Evolutionary conservation across 2,888 invertebrate genomes (phyloP).

Genomic region (Synergus japonicus): DNA sequence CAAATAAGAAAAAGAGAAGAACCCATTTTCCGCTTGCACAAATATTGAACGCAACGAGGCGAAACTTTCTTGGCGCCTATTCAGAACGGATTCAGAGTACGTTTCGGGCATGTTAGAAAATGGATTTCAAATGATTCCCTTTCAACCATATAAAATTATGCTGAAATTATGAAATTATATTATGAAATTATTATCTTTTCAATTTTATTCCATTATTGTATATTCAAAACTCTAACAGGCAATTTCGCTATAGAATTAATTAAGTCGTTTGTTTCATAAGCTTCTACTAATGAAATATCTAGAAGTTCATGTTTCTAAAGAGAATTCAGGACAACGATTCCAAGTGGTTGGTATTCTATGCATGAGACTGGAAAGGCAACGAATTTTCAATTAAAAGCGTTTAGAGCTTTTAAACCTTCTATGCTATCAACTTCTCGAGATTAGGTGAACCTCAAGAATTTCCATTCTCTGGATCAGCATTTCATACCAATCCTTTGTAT

Average conservation of each 20-base stretch:
- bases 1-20: conserved; percentile 40
- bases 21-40: conserved; percentile 45
- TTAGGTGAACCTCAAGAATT: too few species aligned
- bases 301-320: too few species aligned
- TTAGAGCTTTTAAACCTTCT: neutral
- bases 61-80: conserved; percentile 46
- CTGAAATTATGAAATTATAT: neutral
- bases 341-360: too few species aligned
- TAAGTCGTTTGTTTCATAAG: too few species aligned
- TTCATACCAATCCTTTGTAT: too few species aligned
- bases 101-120: neutral
- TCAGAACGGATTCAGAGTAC: conserved; percentile 38
- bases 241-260: too few species aligned
- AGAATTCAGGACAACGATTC: too few species aligned
- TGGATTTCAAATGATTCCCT: neutral
- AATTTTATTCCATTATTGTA: neutral
- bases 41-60: conserved; percentile 42
- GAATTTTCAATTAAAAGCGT: conserved; percentile 13
- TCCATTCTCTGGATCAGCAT: too few species aligned
- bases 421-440: neutral
- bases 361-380: neutral
- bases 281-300: too few species aligned
- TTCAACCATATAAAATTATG: neutral
- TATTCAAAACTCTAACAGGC: too few species aligned
- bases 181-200: neutral